These are phyloP conservation scores for Gortyna flavago DNA, from an alignment of 2,888 invertebrate species.

Conservation along the genomic window DNA sequence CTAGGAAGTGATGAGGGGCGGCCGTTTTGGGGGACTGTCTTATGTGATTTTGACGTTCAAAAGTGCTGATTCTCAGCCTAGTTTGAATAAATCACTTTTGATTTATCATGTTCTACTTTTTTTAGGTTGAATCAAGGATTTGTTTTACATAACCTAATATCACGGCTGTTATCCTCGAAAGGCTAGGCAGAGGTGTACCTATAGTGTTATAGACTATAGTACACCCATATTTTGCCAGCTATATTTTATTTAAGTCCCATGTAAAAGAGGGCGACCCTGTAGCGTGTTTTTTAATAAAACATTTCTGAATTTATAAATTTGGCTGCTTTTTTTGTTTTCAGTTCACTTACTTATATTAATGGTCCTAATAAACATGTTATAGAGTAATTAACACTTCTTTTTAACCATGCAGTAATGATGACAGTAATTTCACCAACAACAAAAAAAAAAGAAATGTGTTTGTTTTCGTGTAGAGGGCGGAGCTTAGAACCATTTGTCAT, in stretches of 20 bases:
- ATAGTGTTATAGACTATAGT: neutral
- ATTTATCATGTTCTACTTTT: too few species aligned
- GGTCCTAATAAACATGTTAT: constrained; percentile 11
- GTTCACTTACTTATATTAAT: too few species aligned
- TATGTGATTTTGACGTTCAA: neutral
- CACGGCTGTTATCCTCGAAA: too few species aligned
- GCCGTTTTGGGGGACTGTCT: neutral
- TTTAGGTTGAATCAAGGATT: too few species aligned
- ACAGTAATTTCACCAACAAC: constrained; percentile 21
- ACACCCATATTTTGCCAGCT: too few species aligned
- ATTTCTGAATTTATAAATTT: neutral
- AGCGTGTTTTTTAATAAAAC: neutral
- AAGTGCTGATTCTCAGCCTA: neutral
- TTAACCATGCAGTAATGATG: constrained; percentile 2
- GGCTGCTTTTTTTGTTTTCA: neutral
- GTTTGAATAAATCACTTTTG: neutral
- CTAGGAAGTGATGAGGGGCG: too few species aligned
- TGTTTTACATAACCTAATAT: neutral
- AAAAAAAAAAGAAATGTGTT: constrained; percentile 24
- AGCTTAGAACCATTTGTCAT: constrained; percentile 44
- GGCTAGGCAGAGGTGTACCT: neutral
- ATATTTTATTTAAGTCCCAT: neutral
- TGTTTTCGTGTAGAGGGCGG: constrained; percentile 29
- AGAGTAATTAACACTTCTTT: constrained; percentile 8
- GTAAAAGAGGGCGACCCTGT: neutral